Percentiles rank a stretch among this genome's conserved stretches.
phyloP scores from a whole-genome alignment of 1,140 invertebrate species.

The Pogonus chalceus region DNA sequence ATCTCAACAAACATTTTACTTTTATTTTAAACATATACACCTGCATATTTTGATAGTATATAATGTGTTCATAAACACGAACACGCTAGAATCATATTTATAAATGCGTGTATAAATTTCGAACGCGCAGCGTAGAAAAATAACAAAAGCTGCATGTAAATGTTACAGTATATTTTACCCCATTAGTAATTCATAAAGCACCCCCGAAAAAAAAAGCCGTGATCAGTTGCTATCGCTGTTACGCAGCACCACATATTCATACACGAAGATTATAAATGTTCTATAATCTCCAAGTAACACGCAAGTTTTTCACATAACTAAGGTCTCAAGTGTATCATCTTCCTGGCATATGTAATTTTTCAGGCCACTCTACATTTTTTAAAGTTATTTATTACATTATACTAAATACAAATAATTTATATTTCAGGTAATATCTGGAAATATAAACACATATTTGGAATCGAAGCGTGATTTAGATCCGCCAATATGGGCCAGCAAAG shows the following conservation, averaged over 20 bases:
- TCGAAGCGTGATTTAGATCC: slow-evolving; percentile 60
- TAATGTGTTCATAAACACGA: neutral
- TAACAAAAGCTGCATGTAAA: neutral
- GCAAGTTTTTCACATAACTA: neutral
- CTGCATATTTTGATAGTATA: too few species aligned
- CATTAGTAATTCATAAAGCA: neutral
- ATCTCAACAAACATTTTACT: neutral
- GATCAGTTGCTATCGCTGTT: neutral
- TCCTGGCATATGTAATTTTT: too few species aligned
- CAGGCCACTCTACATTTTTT: too few species aligned
- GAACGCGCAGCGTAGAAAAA: neutral
- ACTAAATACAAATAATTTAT: too few species aligned
- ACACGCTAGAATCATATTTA: neutral
- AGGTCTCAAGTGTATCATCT: too few species aligned
- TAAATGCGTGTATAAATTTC: neutral
- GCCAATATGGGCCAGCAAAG: slow-evolving; percentile 59
- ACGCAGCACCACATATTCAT: neutral
- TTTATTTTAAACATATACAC: too few species aligned
- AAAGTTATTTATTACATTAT: too few species aligned
- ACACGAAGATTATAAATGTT: neutral
- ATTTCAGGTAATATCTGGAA: slow-evolving; percentile 64
- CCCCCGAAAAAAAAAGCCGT: neutral
- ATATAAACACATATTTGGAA: slow-evolving; percentile 75
- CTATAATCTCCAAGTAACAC: neutral
- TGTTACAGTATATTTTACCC: neutral